A percentile compares a stretch with the other conserved stretches of the same genome.
phyloP scores from a whole-genome alignment of 1,140 invertebrate species.

The Ladona fulva region DNA sequence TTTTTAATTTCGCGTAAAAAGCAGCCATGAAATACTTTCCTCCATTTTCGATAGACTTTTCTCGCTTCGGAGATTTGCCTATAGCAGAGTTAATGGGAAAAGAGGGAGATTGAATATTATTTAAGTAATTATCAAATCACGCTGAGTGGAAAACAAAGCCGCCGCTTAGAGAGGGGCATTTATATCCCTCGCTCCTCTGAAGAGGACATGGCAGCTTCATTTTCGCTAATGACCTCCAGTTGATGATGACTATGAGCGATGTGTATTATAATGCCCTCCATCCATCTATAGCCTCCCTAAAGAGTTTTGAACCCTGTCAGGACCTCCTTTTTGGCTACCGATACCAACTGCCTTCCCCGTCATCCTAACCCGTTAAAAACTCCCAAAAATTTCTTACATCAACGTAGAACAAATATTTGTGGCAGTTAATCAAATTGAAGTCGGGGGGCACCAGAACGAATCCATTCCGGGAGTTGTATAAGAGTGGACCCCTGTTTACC shows the following conservation, averaged over 20 bases:
- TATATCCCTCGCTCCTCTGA: neutral
- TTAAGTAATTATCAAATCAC: constrained; percentile 8
- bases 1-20: too few species aligned
- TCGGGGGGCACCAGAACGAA: too few species aligned
- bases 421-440: too few species aligned
- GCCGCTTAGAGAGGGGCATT: neutral
- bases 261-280: neutral
- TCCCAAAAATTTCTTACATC: too few species aligned
- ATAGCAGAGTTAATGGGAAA: neutral
- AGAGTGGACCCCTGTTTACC: too few species aligned
- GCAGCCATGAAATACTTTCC: too few species aligned
- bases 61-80: too few species aligned
- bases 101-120: constrained; percentile 3
- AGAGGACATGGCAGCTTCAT: neutral
- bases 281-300: neutral
- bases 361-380: neutral
- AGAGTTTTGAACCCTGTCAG: neutral
- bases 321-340: too few species aligned
- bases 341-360: neutral
- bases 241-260: neutral
- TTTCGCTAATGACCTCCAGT: neutral
- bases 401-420: too few species aligned
- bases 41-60: too few species aligned
- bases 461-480: too few species aligned
- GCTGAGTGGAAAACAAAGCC: neutral